A percentile compares a stretch with the other conserved stretches of the same genome.
Conservation (phyloP, 2,113 vertebrate genomes). For the Antechinus stuartii region DNA sequence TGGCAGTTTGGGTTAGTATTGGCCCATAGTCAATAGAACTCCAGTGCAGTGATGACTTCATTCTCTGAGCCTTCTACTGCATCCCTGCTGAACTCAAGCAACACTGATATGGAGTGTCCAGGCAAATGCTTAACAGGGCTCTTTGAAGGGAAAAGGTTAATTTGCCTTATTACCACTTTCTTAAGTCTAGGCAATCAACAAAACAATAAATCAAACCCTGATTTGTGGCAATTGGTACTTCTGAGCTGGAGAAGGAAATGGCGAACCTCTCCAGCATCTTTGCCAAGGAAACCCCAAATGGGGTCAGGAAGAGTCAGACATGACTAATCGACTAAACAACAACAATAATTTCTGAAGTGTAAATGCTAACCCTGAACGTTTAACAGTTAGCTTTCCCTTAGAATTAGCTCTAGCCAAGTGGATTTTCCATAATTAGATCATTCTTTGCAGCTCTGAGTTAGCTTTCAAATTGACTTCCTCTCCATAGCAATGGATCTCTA, state of each 20-base stretch:
- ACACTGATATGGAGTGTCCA: not conserved
- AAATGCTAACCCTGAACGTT: not conserved
- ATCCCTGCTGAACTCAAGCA: not conserved
- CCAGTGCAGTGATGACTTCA: not conserved
- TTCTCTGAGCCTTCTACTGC: not conserved
- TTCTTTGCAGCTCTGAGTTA: not conserved
- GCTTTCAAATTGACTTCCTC: not conserved
- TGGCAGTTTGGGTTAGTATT: not conserved
- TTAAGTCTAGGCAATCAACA: not conserved
- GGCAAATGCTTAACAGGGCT: not conserved
- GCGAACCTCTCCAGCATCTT: not conserved
- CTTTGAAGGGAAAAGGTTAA: not conserved
- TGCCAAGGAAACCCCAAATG: not conserved
- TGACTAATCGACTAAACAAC: not conserved
- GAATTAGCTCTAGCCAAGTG: too few relatives aligned
- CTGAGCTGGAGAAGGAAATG: not conserved
- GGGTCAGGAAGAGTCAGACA: not conserved
- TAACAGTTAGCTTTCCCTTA: not conserved
- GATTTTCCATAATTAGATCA: not conserved
- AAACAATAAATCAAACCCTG: not conserved
- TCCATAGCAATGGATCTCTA: not conserved
- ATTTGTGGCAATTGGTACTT: not conserved
- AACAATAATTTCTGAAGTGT: not conserved
- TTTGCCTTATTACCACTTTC: not conserved
- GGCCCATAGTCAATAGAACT: not conserved